Base-by-base conservation (phyloP, 35 echinoderm and acorn worm species). In the Stichopus chloronotus region DNA sequence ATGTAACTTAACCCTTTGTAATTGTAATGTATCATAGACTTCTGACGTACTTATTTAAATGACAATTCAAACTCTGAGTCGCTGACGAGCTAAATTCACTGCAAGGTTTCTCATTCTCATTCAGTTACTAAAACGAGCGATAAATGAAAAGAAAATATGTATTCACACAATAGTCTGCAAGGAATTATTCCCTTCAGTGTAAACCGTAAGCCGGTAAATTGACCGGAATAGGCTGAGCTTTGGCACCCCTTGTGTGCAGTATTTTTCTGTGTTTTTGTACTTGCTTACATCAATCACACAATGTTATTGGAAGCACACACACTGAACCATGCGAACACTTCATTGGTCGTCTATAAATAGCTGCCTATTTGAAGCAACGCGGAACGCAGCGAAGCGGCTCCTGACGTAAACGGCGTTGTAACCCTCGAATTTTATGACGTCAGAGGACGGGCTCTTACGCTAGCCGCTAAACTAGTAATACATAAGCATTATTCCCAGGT, bases 341-440 rank as follows among this genome's bases (percentile, higher is more conserved):
- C 82, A 85, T 58, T 58, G 54, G 55, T 19, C 58, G 82, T 14
- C 82, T 85, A 85, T 58, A 85, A 85, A 85, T 85, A 85, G 82
- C 82, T 58, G 55, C 82, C 55, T 85, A 85, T 85, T 85, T 85
- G 82, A 85, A 85, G 82, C 55, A 85, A 85, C 82, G 58, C 82
- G 82, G 82, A 85, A 85, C 82, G 82, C 82, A 85, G 82, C 57
- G 82, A 58, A 85, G 82, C 82, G 82, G 57, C 82, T 85, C 82
- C 82, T 85, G 82, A 85, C 82, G 82, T 85, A 85, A 85, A 56
- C 82, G 24, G 24, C 82, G 82, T 53, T 85, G 17, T 85, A 85
- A 85, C 82, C 82, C 82, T 85, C 82, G 82, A 85, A 85, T 85
- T 16, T 55, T 57, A 85, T 85, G 82, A 85, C 82, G 82, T 85